phyloP scores from a whole-genome alignment of 2,113 vertebrate genomes.

The Pipra filicauda region DNA sequence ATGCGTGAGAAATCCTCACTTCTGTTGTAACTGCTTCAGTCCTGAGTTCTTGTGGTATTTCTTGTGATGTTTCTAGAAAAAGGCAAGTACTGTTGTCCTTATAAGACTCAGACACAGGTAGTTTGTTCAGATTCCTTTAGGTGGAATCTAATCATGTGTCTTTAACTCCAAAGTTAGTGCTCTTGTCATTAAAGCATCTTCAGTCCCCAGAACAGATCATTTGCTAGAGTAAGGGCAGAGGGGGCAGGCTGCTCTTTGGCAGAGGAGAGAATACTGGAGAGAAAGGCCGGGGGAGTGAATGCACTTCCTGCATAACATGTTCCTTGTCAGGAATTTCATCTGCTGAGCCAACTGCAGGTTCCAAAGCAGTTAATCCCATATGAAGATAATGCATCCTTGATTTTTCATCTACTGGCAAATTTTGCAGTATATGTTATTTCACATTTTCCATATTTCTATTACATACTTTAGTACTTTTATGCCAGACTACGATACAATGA shows the following conservation, averaged over 20 bases:
- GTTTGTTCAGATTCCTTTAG: not conserved
- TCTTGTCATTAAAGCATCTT: not conserved
- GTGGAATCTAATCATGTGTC: not conserved
- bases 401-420: not conserved
- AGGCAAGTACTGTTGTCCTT: not conserved
- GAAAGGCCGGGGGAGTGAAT: not conserved
- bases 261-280: not conserved
- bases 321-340: not conserved
- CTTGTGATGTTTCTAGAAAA: not conserved
- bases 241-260: not conserved
- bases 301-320: not conserved
- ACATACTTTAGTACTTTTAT: not conserved
- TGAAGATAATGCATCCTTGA: not conserved
- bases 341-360: not conserved
- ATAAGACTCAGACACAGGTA: not conserved
- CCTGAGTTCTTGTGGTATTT: not conserved
- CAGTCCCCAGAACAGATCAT: not conserved
- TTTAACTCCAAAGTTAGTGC: not conserved
- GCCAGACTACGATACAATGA: not conserved
- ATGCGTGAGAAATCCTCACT: not conserved
- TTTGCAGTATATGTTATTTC: not conserved
- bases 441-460: not conserved
- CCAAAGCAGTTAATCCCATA: not conserved
- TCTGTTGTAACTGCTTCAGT: not conserved
- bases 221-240: not conserved